Percentiles rank a stretch among this genome's conserved stretches.
Conservation (phyloP, 2,113 vertebrate genomes). For the Cettia cetti region DNA sequence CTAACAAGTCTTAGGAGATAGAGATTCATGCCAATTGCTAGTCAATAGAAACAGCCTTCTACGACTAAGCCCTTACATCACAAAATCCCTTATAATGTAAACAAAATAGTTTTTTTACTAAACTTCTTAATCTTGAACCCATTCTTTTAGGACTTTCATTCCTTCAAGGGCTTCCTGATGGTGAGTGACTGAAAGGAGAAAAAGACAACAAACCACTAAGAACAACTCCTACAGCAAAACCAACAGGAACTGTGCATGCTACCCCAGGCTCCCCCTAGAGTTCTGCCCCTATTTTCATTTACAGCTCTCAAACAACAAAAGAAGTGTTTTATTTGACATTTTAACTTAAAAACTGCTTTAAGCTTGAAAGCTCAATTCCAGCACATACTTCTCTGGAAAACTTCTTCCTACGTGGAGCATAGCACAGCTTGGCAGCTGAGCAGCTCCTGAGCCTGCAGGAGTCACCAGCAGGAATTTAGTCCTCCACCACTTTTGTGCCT, state of each 20-base stretch:
- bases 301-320: neutral
- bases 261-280: neutral
- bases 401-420: neutral
- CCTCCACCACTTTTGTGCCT: neutral
- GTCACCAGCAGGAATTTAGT: neutral
- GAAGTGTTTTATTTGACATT: neutral
- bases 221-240: neutral
- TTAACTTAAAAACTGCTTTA: neutral
- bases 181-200: conserved; percentile 77
- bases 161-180: conserved; percentile 82
- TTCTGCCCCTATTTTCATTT: neutral
- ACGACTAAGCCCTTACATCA: conserved; percentile 69
- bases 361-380: neutral
- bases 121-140: conserved; percentile 68
- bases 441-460: neutral
- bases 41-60: conserved; percentile 70
- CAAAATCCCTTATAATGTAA: conserved; percentile 84
- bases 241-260: neutral
- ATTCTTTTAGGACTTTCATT: conserved; percentile 76
- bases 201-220: neutral
- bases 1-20: conserved; percentile 60
- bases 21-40: conserved; percentile 66
- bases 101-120: conserved; percentile 79
- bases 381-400: neutral
- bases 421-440: neutral